Evolutionary conservation across 2,113 vertebrate species (phyloP), one percentile per base, ranked within the genome.

Genomic region (Girardinichthys multiradiatus): DNA sequence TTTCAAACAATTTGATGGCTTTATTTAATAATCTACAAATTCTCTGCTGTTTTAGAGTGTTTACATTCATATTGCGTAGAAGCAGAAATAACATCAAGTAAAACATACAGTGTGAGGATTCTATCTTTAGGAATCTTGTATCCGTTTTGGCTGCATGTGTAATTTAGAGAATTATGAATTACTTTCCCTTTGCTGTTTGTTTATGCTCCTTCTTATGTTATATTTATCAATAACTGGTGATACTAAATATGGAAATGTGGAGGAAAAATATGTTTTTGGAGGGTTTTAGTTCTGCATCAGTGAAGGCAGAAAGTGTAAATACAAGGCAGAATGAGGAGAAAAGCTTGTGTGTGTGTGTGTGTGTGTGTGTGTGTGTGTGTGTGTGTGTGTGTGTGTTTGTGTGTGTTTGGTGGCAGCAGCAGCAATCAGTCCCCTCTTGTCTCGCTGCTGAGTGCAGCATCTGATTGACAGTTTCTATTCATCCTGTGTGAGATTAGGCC

Each of bases 391-490:
- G 76, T 70, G 79, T 70, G 73, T 57, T 68, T 71, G 72, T 64
- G 78, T 70, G 79, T 77, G 85, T 79, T 76, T 79, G 62, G 68
- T 73, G 19, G 21, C 39, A 57, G 69, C 57, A 61, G 83, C 83
- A 89, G 90, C 90, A 94, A 93, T 94, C 90, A 94, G 91, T 78
- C 87, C 69, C 91, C 92, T 91, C 91, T 93, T 93, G 92, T 92
- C 91, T 90, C 77, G 79, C 84, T 77, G 83, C 86, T 87, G 87
- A 91, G 90, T 89, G 91, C 81, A 79, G 69, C 82, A 30, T 83
- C 71, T 94, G 93, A 94, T 87, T 93, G 94, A 91, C 93, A 93
- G 90, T 79, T 84, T 88, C 87, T 85, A 93, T 94, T 94, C 91
- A 93, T 84, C 77, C 85, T 74, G 65, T 81, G 89, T 87, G 90